Evolutionary conservation across 2,797 vertebrate genomes (phyloP).

Genomic region (Microctenopoma steveboyesi): DNA sequence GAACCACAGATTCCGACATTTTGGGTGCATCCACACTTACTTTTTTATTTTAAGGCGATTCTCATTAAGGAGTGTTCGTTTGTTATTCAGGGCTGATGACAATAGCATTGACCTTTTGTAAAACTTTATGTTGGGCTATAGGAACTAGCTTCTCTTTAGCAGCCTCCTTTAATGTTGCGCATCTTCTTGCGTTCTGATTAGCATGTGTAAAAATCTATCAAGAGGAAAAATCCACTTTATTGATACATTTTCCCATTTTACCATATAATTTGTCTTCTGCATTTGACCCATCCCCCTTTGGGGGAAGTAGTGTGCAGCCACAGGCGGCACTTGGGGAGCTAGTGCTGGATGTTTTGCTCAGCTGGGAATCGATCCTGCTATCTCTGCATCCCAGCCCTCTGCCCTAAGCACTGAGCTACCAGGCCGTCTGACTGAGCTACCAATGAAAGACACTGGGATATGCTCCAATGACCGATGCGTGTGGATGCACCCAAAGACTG

Average conservation of each 20-base stretch:
- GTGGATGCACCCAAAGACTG: conserved; percentile 3
- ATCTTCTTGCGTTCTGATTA: not conserved
- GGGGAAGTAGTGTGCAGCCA: no score
- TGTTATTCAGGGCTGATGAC: not conserved
- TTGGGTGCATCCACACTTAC: conserved; percentile 1
- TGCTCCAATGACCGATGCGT: conserved; percentile 2
- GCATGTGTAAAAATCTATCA: not conserved
- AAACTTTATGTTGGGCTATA: not conserved
- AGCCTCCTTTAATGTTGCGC: not conserved
- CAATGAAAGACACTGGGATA: not conserved
- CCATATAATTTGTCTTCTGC: no score
- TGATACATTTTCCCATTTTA: no score
- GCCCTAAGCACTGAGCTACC: no score
- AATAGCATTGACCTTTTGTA: not conserved
- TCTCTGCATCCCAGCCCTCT: no score
- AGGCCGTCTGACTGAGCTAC: no score
- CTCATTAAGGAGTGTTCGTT: conserved; percentile 10
- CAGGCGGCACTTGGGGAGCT: no score
- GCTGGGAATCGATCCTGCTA: no score
- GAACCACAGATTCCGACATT: conserved; percentile 78
- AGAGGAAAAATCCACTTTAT: not conserved
- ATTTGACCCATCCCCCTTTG: no score
- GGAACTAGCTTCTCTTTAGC: not conserved
- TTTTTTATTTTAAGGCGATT: not conserved
- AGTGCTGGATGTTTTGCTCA: no score